A percentile compares a stretch with the other conserved stretches of the same genome.
phyloP scores from a whole-genome alignment of 2,113 vertebrate genomes.

The Bujurquina vittata region DNA sequence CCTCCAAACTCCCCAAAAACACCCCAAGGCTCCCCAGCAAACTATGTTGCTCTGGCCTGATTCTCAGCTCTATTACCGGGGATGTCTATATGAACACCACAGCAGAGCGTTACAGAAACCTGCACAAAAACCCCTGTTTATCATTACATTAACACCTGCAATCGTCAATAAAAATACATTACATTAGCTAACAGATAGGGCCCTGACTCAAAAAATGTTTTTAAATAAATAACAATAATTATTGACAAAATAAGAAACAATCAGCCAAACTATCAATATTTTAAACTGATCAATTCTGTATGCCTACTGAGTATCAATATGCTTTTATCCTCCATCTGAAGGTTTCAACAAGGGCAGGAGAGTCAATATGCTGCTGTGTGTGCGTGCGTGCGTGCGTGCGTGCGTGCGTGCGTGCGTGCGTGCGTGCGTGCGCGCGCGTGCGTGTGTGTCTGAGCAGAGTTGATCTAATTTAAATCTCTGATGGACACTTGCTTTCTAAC shows the following conservation, averaged over 20 bases:
- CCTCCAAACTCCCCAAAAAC: neutral
- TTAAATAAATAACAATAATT: neutral
- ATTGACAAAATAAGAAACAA: neutral
- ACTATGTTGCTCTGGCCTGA: neutral
- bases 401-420: accelerated
- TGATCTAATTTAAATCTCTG: neutral
- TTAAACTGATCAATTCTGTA: slow-evolving; percentile 1
- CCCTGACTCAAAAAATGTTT: neutral
- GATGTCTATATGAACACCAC: neutral
- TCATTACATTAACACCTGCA: neutral
- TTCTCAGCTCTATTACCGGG: neutral
- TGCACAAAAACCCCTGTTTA: neutral
- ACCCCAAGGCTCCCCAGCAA: neutral
- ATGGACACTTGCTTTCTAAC: slow-evolving; percentile 6
- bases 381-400: neutral
- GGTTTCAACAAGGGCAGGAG: slow-evolving; percentile 19
- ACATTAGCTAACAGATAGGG: neutral
- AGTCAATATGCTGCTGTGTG: slow-evolving; percentile 2
- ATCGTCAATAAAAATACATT: neutral
- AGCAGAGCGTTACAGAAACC: neutral
- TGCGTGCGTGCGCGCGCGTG: neutral
- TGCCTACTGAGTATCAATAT: neutral
- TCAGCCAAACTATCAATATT: neutral
- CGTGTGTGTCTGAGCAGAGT: neutral
- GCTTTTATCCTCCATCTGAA: slow-evolving; percentile 24